Conservation (phyloP, 2,797 vertebrate species). For the Gadopsis bispinosus region DNA sequence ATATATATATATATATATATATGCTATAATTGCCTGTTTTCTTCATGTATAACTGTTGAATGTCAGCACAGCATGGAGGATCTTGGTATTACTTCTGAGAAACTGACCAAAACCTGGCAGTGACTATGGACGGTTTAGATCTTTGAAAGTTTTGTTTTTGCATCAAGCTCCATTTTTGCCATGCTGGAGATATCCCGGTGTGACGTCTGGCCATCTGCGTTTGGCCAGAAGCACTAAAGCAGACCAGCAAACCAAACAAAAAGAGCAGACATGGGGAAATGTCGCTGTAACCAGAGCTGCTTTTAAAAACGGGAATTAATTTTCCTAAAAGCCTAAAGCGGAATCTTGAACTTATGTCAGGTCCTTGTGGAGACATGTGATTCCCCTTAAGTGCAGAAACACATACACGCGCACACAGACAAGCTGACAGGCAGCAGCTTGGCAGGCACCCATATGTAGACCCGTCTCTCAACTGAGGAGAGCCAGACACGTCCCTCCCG, state of each 20-base stretch:
- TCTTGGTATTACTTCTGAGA: conserved; percentile 12
- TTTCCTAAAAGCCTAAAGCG: neutral
- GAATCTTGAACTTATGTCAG: neutral
- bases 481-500: conserved; percentile 31
- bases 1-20: too few species aligned
- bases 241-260: neutral
- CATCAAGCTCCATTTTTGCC: conserved; percentile 7
- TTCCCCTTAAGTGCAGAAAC: conserved; percentile 14
- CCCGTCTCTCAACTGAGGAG: conserved; percentile 25
- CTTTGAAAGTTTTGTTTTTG: conserved; percentile 21
- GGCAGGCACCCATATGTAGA: conserved; percentile 37
- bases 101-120: conserved; percentile 17
- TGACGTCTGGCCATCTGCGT: conserved; percentile 28
- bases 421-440: conserved; percentile 27
- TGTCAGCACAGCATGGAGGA: neutral
- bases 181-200: conserved; percentile 29
- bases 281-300: neutral
- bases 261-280: neutral
- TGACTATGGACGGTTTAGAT: conserved; percentile 4
- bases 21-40: neutral
- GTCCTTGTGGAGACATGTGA: conserved; percentile 17
- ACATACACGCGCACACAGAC: conserved; percentile 9
- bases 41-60: neutral
- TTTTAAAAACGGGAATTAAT: neutral
- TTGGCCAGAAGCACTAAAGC: neutral